A percentile compares a stretch with the other conserved stretches of the same genome.
These are phyloP conservation scores for Elaphurus davidianus DNA, from an alignment of 2,113 vertebrate species.

Conservation along the genomic window DNA sequence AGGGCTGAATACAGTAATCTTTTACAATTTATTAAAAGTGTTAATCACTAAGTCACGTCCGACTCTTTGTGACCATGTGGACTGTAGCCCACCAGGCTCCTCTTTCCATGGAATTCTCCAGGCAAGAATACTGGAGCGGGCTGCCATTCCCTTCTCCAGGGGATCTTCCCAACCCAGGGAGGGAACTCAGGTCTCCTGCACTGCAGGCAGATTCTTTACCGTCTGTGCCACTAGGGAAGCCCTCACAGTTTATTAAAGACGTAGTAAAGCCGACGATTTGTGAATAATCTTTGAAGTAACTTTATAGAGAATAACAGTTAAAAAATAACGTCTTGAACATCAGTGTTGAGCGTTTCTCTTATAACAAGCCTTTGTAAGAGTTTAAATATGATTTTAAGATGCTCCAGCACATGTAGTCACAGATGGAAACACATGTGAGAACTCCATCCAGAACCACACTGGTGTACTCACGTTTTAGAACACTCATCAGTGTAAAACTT, in stretches of 20 bases:
- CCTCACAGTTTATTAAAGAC: not conserved
- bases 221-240: not conserved
- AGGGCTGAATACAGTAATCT: not conserved
- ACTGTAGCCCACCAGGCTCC: not conserved
- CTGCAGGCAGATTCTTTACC: not conserved
- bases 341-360: not conserved
- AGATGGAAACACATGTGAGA: not conserved
- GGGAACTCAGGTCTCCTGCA: not conserved
- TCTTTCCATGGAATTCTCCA: not conserved
- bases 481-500: not conserved
- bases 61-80: not conserved
- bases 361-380: not conserved
- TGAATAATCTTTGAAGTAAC: conserved; percentile 27
- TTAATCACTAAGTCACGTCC: not conserved
- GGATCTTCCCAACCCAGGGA: not conserved
- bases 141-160: not conserved
- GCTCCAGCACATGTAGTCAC: not conserved
- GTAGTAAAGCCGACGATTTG: not conserved
- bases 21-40: not conserved
- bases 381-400: conserved; percentile 21
- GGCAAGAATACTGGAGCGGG: not conserved
- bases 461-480: not conserved
- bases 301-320: not conserved
- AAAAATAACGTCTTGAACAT: not conserved
- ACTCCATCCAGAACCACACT: not conserved